A percentile compares a stretch with the other conserved stretches of the same genome.
phyloP scores from a whole-genome alignment of 2,113 vertebrate species.

The Paedocypris sp. region DNA sequence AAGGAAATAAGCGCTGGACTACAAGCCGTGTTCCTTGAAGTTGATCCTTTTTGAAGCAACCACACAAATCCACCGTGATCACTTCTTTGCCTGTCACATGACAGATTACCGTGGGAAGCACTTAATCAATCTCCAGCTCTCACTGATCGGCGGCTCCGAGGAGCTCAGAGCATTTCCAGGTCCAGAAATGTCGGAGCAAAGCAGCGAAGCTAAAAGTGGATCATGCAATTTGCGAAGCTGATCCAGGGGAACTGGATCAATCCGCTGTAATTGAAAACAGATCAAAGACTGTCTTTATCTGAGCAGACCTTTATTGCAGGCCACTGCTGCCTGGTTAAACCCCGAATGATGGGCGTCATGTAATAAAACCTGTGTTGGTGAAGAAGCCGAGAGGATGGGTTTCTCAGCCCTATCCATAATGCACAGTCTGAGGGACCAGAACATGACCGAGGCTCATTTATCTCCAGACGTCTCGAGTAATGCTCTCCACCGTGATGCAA shows the following conservation, averaged over 20 bases:
- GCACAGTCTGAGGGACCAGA: background rate
- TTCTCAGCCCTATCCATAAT: background rate
- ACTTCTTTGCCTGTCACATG: background rate
- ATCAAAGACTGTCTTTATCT: conserved; percentile 33
- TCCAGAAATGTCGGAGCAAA: background rate
- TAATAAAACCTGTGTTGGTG: background rate
- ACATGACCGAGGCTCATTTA: background rate
- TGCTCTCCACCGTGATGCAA: background rate
- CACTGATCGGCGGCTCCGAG: background rate
- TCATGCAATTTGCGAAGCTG: conserved; percentile 30
- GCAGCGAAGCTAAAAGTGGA: background rate
- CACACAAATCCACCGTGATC: conserved; percentile 8
- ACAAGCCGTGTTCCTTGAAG: too few relatives aligned
- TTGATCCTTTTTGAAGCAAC: background rate
- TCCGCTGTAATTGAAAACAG: conserved; percentile 33
- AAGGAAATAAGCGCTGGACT: too few relatives aligned
- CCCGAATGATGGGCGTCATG: background rate
- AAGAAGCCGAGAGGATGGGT: background rate
- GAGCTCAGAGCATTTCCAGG: background rate
- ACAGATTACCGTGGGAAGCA: background rate
- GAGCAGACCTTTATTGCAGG: conserved; percentile 10
- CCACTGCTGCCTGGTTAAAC: background rate
- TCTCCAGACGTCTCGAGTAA: background rate
- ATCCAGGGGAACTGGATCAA: conserved; percentile 28
- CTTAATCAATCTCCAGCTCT: conserved; percentile 7